Percentiles rank a stretch among this genome's conserved stretches.
These are phyloP conservation scores for Marcusenius ussheri DNA, from an alignment of 2,113 vertebrate genomes.

Conservation along the genomic window DNA sequence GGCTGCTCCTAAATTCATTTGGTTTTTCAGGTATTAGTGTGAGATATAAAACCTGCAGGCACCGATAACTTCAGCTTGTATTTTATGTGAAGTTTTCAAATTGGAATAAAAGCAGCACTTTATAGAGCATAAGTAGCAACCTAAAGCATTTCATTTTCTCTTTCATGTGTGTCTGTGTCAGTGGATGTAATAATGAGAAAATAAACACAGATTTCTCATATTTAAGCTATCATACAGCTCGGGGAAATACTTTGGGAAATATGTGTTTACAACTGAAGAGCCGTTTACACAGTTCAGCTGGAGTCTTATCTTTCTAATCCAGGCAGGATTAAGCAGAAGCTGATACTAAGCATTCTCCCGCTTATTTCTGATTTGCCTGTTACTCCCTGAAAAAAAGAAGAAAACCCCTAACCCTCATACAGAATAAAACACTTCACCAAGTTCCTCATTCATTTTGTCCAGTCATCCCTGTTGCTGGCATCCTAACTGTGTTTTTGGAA, in stretches of 20 bases:
- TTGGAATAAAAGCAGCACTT: not conserved
- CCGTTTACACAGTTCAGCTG: slow-evolving; percentile 23
- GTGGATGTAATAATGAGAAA: not conserved
- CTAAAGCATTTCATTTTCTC: slow-evolving; percentile 9
- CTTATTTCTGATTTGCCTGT: slow-evolving; percentile 16
- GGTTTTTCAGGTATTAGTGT: not conserved
- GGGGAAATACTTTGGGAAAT: slow-evolving; percentile 4
- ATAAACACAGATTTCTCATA: slow-evolving; percentile 13
- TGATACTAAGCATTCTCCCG: slow-evolving; percentile 12
- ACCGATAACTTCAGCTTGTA: not conserved
- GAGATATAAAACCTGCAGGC: not conserved
- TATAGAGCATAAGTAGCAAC: not conserved
- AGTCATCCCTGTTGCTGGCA: slow-evolving; percentile 20
- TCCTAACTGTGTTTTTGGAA: not conserved
- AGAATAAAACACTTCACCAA: slow-evolving; percentile 24
- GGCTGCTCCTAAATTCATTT: not conserved
- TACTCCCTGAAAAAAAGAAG: slow-evolving; percentile 19
- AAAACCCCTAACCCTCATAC: slow-evolving; percentile 19
- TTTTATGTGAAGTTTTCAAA: not conserved
- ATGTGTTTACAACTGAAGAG: slow-evolving; percentile 19
- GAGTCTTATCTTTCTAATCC: slow-evolving; percentile 38
- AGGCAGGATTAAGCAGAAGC: slow-evolving; percentile 34
- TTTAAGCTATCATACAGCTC: not conserved
- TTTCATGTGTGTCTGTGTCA: not conserved
- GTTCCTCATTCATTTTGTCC: slow-evolving; percentile 21